Percentiles rank a stretch among this genome's conserved stretches.
Evolutionary conservation across 37 sponge, comb jelly and placozoan genomes (phyloP).

Genomic region (Haliclona indistincta): DNA sequence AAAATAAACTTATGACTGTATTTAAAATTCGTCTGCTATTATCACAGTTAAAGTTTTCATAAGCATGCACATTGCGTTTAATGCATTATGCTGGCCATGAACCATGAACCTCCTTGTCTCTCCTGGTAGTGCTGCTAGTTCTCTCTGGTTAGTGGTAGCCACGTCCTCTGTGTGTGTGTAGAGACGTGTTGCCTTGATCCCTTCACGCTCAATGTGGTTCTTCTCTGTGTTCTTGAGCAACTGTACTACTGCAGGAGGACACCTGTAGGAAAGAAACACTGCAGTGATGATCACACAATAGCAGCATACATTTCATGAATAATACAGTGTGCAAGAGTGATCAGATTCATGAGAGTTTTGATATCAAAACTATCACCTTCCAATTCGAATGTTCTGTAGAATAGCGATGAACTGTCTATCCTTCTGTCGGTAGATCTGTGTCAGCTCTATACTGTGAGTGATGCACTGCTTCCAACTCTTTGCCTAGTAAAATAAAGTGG

Average conservation of each 20-base stretch:
- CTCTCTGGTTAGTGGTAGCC: slow-evolving; percentile 50
- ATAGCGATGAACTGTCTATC: slow-evolving; percentile 77
- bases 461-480: slow-evolving; percentile 65
- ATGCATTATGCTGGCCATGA: no score
- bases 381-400: slow-evolving; percentile 80
- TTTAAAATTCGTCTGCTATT: no score
- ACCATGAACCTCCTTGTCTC: slow-evolving; percentile 26
- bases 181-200: slow-evolving; percentile 75
- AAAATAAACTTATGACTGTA: no score
- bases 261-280: slow-evolving; percentile 30
- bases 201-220: slow-evolving; percentile 63
- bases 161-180: slow-evolving; percentile 87
- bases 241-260: slow-evolving; percentile 49
- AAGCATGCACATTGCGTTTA: no score
- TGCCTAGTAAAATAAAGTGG: slow-evolving; percentile 67
- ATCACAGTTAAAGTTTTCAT: no score
- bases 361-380: slow-evolving; percentile 36
- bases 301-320: no score
- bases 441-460: slow-evolving; percentile 61
- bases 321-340: no score
- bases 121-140: slow-evolving; percentile 52
- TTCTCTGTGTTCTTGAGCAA: slow-evolving; percentile 31
- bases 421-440: slow-evolving; percentile 69
- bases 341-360: no score
- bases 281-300: neutral